Base-by-base conservation (phyloP, 2,797 vertebrate genomes). In the Hybognathus amarus region DNA sequence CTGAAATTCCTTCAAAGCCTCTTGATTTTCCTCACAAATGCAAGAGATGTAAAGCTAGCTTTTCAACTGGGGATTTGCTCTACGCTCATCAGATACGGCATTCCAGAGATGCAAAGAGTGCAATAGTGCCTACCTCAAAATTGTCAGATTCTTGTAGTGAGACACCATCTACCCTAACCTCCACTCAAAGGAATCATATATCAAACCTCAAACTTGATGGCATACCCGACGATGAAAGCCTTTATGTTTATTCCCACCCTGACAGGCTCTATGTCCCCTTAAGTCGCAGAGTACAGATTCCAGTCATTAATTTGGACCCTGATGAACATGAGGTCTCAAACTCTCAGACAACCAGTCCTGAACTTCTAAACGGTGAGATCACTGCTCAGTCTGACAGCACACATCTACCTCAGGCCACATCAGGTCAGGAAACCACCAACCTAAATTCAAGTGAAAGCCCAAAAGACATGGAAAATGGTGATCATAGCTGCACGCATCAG, bases 81-180 rank as follows among this genome's bases (percentile, higher is more conserved):
- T 87, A 84, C 67, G 87, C 88, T 24, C 91, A 91, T 87, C 90
- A 92, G 84, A 86, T 90, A 40, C 85, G 87, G 38, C 90, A 92
- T 81, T 80, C 85, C 24, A 42, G 54, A 2, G 45, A 64, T 18
- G 78, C 78, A 27, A 77, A 50, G 24, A 27, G 63, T 45, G 50
- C 67, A 33, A 15, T 38, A 47, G 47, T 73, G 70, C 54, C 82
- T 74, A 84, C 79, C 82, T 78, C 82, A 68, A 73, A 73, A 75
- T 11, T 36, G 40, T 24, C 50, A 0, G 7, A 33, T 30, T 77
- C 27, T 69, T n/a, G 54, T 27, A 64, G 74, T 36, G 45, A 6
- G 5, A 13, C 76, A 38, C 2, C 68, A 33, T 64, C 77, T 38
- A 27, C 18, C 54, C 66, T 2, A 18, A 2, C 47, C 15, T 56